Evolutionary conservation across 2,797 vertebrate species (phyloP), one percentile per base, ranked within the genome.

Genomic region (Eulemur albifrons): DNA sequence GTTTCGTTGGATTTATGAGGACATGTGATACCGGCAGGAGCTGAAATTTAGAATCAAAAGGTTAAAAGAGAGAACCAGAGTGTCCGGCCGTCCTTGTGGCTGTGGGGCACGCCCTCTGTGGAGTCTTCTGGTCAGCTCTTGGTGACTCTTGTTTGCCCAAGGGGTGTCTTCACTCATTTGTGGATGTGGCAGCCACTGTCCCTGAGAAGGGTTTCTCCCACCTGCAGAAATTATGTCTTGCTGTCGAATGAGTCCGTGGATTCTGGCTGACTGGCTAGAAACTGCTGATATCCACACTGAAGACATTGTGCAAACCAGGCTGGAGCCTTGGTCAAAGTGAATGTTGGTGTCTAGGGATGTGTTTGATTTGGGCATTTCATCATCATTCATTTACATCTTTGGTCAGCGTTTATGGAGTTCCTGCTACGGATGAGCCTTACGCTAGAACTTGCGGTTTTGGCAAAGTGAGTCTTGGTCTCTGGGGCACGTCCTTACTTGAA

Each of bases 351-450:
- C 27, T 15, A 0, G 52, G 45, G 73, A 52, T 0, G 0, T 0
- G 3, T 57, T 35, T n/a, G 18, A 0, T 54, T 21, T 1, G n/a
- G 82, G 25, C 40, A 10, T 25, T 45, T 23, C 13, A 13, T 30
- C 0, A 0, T 38, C 4, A 0, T 7, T 23, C 17, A 0, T 73
- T 75, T 17, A 17, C 40, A 4, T 1, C 11, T 17, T 15, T 27
- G 70, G 45, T 25, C 48, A 2, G 0, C 0, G 9, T 81, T 25
- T 4, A 5, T 1, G 0, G 20, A 27, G 80, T 48, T 38, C 14
- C 63, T 12, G 77, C 48, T 32, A 2, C 7, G 13, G 17, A 17
- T 23, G 8, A 21, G 11, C 27, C 48, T 52, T 30, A 6, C 0
- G 2, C 27, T 45, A 7, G 77, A 12, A 8, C 13, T 27, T n/a